Evolutionary conservation across 2,888 invertebrate species (phyloP).

Genomic region (Phlogophora meticulosa): DNA sequence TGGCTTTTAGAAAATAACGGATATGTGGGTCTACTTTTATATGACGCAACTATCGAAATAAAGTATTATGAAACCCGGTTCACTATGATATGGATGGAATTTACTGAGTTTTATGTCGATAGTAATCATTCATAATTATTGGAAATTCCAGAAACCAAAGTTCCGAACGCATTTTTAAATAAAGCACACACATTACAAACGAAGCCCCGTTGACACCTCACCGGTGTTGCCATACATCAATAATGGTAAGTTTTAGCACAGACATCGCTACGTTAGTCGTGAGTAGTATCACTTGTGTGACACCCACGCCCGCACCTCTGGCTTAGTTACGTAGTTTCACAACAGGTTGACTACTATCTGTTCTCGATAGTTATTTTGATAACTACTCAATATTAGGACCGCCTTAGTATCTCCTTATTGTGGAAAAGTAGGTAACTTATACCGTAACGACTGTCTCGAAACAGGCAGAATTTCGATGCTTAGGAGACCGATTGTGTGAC

Average conservation of each 20-base stretch:
- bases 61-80: too few species aligned
- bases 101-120: too few species aligned
- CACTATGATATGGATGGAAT: too few species aligned
- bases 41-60: too few species aligned
- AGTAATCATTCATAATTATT: too few species aligned
- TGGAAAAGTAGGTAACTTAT: too few species aligned
- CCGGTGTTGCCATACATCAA: conserved; percentile 5
- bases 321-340: conserved; percentile 26
- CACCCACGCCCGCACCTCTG: conserved; percentile 37
- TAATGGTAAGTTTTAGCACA: conserved; percentile 12
- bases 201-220: neutral
- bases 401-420: neutral
- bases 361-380: conserved; percentile 20
- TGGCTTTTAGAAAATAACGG: too few species aligned
- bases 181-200: conserved; percentile 1
- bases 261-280: neutral
- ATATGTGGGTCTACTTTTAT: too few species aligned
- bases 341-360: conserved; percentile 37
- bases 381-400: conserved; percentile 2
- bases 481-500: too few species aligned
- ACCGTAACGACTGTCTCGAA: too few species aligned
- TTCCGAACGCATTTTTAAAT: neutral
- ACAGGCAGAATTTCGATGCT: too few species aligned
- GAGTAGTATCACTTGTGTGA: conserved; percentile 36
- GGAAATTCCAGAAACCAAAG: too few species aligned